phyloP scores from a whole-genome alignment of 2,797 vertebrate genomes.

The Crenuchus spilurus region DNA sequence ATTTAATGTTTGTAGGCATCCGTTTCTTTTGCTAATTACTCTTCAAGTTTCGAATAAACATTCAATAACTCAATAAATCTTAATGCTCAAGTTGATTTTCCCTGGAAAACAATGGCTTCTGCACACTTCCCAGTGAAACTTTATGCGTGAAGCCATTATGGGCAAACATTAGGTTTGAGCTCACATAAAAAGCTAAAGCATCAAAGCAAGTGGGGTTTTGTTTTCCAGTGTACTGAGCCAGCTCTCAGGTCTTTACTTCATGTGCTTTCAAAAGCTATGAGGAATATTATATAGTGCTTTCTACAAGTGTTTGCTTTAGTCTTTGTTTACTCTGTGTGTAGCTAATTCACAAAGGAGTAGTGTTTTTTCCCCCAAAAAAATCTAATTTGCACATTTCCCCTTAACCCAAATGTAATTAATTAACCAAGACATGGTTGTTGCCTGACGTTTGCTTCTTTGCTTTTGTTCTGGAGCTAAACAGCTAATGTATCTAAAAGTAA shows the following conservation, averaged over 20 bases:
- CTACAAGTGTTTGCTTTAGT: background rate
- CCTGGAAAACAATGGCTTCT: slow-evolving; percentile 7
- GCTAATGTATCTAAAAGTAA: no score
- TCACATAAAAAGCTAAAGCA: slow-evolving; percentile 6
- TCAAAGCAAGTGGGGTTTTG: slow-evolving; percentile 19
- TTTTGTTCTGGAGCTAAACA: no score
- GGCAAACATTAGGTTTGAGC: background rate
- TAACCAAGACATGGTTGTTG: no score
- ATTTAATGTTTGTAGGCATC: slow-evolving; percentile 27
- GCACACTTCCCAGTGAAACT: background rate
- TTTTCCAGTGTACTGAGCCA: background rate
- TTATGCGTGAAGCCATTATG: slow-evolving; percentile 1
- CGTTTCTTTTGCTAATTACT: slow-evolving; percentile 13
- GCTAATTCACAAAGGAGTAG: background rate
- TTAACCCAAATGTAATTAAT: no score
- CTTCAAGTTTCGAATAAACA: background rate
- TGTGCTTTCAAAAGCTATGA: background rate
- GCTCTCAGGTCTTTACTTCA: background rate
- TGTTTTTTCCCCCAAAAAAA: background rate
- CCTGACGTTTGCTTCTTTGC: no score
- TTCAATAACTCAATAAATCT: slow-evolving; percentile 32
- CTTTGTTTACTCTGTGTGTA: background rate
- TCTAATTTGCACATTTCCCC: no score
- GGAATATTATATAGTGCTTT: background rate
- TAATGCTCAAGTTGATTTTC: slow-evolving; percentile 21